Percentiles rank a stretch among this genome's conserved stretches.
phyloP scores from a whole-genome alignment of 1,140 invertebrate species.

The Melitaea cinxia region DNA sequence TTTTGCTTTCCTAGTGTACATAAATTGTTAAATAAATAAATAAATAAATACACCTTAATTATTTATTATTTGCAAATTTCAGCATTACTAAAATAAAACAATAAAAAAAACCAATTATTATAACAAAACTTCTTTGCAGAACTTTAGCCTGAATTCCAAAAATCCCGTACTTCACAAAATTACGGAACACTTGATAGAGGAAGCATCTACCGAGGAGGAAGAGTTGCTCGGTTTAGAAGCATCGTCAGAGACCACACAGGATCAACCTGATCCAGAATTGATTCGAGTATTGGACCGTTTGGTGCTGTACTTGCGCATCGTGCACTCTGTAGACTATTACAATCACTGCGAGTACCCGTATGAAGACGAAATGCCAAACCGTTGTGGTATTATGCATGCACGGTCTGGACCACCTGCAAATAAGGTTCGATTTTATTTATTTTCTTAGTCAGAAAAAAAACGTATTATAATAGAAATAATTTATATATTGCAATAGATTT shows the following conservation, averaged over 20 bases:
- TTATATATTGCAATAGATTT: no score
- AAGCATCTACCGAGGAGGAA: constrained; percentile 98
- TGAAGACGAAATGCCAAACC: constrained; percentile 99
- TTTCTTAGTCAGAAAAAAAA: no score
- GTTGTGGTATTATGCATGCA: constrained; percentile 99
- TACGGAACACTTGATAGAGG: constrained; percentile 98
- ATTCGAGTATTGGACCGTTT: constrained; percentile 88
- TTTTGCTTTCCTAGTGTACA: no score
- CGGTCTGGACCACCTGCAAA: constrained; percentile 91
- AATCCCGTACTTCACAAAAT: constrained; percentile 99
- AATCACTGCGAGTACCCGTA: constrained; percentile 99
- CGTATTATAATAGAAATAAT: no score
- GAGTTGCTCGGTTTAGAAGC: constrained; percentile 92
- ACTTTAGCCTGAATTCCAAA: constrained; percentile 92
- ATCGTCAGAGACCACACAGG: constrained; percentile 81
- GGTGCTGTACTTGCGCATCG: constrained; percentile 96
- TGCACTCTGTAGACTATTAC: constrained; percentile 99
- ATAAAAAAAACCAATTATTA: no score
- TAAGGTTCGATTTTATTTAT: constrained; percentile 82
- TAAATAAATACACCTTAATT: no score
- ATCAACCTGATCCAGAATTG: constrained; percentile 79
- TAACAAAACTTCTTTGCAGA: constrained; percentile 48
- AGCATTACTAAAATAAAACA: no score
- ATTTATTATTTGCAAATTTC: no score
- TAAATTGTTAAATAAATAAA: no score